These are phyloP conservation scores for Pristionchus entomophagus DNA, from an alignment of 2,888 invertebrate genomes.

Conservation along the genomic window DNA sequence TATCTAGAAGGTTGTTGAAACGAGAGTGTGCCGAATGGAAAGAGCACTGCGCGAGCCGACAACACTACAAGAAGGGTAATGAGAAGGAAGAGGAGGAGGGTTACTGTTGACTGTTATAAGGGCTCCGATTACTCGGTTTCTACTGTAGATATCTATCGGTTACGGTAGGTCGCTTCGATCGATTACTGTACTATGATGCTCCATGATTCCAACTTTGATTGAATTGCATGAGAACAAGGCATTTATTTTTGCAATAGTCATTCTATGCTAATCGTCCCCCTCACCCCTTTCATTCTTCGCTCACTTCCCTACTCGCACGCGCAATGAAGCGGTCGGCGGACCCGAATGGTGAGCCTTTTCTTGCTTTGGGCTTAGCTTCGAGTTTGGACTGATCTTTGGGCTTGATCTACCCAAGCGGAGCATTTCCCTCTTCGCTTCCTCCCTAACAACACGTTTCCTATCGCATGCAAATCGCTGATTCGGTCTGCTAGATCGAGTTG, in stretches of 20 bases:
- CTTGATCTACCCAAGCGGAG: not conserved
- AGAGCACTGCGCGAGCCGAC: no score
- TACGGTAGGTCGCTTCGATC: no score
- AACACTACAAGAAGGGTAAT: no score
- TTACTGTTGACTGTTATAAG: no score
- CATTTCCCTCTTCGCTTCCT: not conserved
- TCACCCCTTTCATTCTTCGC: not conserved
- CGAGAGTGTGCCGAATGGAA: no score
- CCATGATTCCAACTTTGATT: not conserved
- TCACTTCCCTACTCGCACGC: constrained; percentile 9
- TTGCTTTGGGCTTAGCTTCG: no score
- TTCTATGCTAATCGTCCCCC: not conserved
- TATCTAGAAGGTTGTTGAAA: no score
- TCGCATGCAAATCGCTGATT: not conserved
- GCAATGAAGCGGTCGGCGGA: not conserved
- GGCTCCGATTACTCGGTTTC: no score
- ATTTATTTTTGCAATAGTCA: not conserved
- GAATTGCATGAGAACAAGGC: not conserved
- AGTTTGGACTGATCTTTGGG: not conserved
- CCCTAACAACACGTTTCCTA: not conserved
- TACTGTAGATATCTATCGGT: no score
- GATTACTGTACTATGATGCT: not conserved
- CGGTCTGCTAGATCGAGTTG: not conserved
- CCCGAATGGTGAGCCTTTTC: constrained; percentile 10
- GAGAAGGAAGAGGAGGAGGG: no score